Evolutionary conservation across 2,113 vertebrate species (phyloP).

Genomic region (Seriola rivoliana): DNA sequence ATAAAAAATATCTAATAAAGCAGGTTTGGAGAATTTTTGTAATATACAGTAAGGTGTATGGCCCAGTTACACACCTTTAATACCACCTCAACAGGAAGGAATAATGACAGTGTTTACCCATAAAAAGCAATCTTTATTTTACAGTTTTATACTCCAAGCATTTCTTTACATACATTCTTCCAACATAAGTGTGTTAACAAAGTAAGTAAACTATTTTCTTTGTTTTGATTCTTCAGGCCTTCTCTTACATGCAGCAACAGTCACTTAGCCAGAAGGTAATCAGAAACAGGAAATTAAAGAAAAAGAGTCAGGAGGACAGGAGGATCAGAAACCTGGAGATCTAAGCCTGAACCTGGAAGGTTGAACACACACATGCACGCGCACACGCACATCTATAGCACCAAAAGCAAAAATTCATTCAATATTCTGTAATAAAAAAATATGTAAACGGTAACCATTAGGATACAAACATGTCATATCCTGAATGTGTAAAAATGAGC

Average conservation of each 20-base stretch:
- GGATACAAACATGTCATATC: slow-evolving; percentile 6
- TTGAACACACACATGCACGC: slow-evolving; percentile 21
- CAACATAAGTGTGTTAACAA: slow-evolving; percentile 32
- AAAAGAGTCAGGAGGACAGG: slow-evolving; percentile 30
- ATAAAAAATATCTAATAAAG: no score
- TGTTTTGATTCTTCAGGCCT: slow-evolving; percentile 27
- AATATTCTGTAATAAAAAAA: slow-evolving; percentile 51
- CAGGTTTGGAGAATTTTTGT: background rate
- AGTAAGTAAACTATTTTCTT: slow-evolving; percentile 41
- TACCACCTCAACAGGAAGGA: background rate
- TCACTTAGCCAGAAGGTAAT: slow-evolving; percentile 32
- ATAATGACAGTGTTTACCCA: slow-evolving; percentile 3
- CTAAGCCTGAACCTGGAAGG: background rate
- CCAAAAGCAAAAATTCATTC: slow-evolving; percentile 23
- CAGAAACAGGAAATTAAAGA: slow-evolving; percentile 24
- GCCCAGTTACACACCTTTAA: background rate
- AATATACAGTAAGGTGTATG: background rate
- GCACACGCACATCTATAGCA: slow-evolving; percentile 25
- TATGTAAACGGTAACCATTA: slow-evolving; percentile 67
- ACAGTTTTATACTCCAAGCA: slow-evolving; percentile 23
- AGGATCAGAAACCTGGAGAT: background rate
- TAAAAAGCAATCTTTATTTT: slow-evolving; percentile 71
- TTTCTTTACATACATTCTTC: slow-evolving; percentile 35
- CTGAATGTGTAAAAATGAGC: slow-evolving; percentile 18
- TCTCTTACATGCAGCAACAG: slow-evolving; percentile 35